A percentile compares a stretch with the other conserved stretches of the same genome.
phyloP scores from a whole-genome alignment of 1,140 invertebrate species.

The Melanaphis sacchari region DNA sequence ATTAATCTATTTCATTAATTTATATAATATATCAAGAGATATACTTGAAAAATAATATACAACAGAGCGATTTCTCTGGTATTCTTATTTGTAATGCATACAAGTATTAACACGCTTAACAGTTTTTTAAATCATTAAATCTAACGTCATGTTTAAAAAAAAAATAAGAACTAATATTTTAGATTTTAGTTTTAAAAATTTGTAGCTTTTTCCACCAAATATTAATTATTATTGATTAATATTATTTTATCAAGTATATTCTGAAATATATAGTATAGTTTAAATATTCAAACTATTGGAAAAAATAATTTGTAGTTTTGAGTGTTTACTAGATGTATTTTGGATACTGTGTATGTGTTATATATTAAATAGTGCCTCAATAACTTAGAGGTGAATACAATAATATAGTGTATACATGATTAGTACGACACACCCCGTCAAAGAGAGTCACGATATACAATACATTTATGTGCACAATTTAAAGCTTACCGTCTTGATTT shows the following conservation, averaged over 20 bases:
- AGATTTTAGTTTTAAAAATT: background rate
- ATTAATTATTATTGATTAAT: background rate
- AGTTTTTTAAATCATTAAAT: background rate
- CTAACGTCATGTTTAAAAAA: background rate
- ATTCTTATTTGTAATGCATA: background rate
- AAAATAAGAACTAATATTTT: background rate
- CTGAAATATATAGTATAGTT: background rate
- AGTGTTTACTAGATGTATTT: background rate
- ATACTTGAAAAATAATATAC: no score
- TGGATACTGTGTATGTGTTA: background rate
- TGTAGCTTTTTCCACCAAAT: background rate
- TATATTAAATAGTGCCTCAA: background rate
- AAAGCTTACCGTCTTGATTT: background rate
- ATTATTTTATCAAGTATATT: background rate
- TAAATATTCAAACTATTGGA: background rate
- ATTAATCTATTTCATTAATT: no score
- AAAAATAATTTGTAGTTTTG: background rate
- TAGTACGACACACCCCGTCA: background rate
- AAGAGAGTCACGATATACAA: background rate
- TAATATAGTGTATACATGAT: background rate
- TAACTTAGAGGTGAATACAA: background rate
- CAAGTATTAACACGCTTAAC: no score
- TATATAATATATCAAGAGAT: no score
- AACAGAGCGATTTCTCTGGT: background rate
- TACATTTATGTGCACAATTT: background rate